These are phyloP conservation scores for Cepphus grylle DNA, from an alignment of 2,113 vertebrate genomes.

Conservation along the genomic window DNA sequence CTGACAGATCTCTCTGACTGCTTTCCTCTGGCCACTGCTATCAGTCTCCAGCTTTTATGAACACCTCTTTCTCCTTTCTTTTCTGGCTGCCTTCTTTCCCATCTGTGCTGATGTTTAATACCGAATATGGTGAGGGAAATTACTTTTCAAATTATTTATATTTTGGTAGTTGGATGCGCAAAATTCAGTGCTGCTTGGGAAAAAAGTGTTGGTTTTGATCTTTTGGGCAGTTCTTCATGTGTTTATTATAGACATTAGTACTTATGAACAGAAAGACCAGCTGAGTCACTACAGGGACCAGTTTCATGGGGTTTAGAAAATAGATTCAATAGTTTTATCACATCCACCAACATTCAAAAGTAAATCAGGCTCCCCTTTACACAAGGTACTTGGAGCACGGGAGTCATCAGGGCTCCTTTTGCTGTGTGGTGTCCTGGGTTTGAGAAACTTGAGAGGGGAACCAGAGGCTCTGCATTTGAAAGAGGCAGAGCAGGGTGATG, in stretches of 20 bases:
- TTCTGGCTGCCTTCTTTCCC: not conserved
- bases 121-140: not conserved
- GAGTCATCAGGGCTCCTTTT: not conserved
- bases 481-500: not conserved
- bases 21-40: not conserved
- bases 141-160: not conserved
- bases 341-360: not conserved
- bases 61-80: not conserved
- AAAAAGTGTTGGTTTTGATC: not conserved
- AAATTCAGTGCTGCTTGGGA: not conserved
- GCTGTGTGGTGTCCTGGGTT: not conserved
- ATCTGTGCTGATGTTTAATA: not conserved
- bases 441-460: not conserved
- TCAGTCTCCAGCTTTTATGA: not conserved
- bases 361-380: not conserved
- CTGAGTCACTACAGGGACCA: not conserved
- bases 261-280: not conserved
- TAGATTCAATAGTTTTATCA: not conserved
- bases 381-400: rapidly evolving
- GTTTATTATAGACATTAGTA: not conserved
- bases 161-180: not conserved
- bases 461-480: not conserved
- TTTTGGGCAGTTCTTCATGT: not conserved
- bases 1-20: not conserved
- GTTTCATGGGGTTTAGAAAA: not conserved